These are phyloP conservation scores for Thomomys bottae DNA, from an alignment of 2,113 vertebrate species.

Conservation along the genomic window DNA sequence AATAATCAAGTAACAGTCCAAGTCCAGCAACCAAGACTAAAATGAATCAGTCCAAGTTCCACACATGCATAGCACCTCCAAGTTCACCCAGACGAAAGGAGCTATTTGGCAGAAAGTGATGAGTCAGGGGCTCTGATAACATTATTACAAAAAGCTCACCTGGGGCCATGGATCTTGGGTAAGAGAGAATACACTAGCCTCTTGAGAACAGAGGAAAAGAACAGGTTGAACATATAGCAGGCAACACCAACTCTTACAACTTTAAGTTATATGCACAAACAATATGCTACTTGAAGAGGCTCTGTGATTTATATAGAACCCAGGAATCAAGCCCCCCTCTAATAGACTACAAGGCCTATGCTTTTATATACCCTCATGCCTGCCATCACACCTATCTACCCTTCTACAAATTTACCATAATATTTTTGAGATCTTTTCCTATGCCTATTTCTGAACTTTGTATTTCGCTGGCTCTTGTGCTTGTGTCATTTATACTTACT, in stretches of 20 bases:
- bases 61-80: not conserved
- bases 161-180: not conserved
- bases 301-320: not conserved
- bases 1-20: not conserved
- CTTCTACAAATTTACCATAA: not conserved
- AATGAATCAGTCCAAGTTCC: not conserved
- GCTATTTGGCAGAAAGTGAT: not conserved
- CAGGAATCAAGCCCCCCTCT: not conserved
- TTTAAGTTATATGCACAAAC: not conserved
- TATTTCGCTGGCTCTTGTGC: not conserved
- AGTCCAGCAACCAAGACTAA: not conserved
- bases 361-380: not conserved
- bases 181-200: not conserved
- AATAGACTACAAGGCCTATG: not conserved
- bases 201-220: not conserved
- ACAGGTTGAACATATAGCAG: not conserved
- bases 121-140: not conserved
- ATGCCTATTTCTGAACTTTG: not conserved
- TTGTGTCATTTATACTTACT: not conserved
- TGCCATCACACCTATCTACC: not conserved
- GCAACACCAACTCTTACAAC: not conserved
- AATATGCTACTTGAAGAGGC: not conserved
- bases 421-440: not conserved
- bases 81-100: not conserved
- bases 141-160: not conserved